Base-by-base conservation (phyloP, 2,113 vertebrate species). In the Pholis gunnellus region DNA sequence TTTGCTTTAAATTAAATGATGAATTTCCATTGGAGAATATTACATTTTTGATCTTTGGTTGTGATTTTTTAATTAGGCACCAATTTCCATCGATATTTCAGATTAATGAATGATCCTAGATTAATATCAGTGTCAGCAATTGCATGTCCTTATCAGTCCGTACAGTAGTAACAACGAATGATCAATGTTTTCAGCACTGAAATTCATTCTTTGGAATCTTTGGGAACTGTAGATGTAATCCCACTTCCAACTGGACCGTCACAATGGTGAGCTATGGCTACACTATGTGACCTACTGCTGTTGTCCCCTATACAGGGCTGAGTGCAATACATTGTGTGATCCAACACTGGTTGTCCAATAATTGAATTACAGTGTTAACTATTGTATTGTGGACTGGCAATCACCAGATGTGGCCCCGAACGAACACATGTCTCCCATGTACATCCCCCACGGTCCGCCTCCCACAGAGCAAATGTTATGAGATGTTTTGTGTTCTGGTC, bases 401-500 rank as follows among this genome's bases (percentile, higher is more conserved):
- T 31, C 25, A 5, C 9, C 17, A 48, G 38, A 9, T 38, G 36
- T 25, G 36, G 15, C 18, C 34, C 34, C 4, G 0, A 56, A 14
- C 50, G 50, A 68, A 61, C 40, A 46, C 17, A 38, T 18, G 36
- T 42, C 22, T 57, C 17, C 31, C 8, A 31, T 60, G 42, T 34
- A 34, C 18, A 50, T n/a, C 31, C 60, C 10, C 10, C 38, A 6
- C 22, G 7, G 20, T 56, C n/a, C 6, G 5, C 57, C 65, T 63
- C 15, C 46, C 20, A 9, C 17, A 27, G 9, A 27, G 15, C 10
- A 48, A 63, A 63, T 17, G 48, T 57, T 72, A 48, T 48, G 29
- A 64, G 48, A 57, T 65, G 50, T 57, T 65, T 72, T 77, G 40
- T 77, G 81, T 29, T 59, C 31, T 66, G 68, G 13, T 72, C 60